Percentiles rank a stretch among this genome's conserved stretches.
Conservation (phyloP, 2,797 vertebrate genomes). For the Poecile montanus region DNA sequence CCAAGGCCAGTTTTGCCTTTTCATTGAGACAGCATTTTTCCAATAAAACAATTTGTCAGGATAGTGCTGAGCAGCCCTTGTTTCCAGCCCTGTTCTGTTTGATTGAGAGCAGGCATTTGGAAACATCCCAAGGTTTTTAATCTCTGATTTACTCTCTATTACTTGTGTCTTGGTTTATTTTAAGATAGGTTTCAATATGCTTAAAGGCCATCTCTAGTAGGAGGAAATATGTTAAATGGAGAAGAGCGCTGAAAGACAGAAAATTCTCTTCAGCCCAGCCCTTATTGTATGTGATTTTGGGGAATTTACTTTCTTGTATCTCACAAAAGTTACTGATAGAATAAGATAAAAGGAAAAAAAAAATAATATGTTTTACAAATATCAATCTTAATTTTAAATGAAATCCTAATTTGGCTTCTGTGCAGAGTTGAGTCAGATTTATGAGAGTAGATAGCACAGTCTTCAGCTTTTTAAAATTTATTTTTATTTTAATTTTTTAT, state of each 20-base stretch:
- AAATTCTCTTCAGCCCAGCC: not conserved
- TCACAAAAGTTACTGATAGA: not conserved
- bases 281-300: not conserved
- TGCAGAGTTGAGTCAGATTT: not conserved
- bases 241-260: not conserved
- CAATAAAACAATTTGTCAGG: not conserved
- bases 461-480: not conserved
- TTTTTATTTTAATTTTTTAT: too few relatives aligned
- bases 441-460: not conserved
- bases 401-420: not conserved
- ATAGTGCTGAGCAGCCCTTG: not conserved
- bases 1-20: not conserved
- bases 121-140: not conserved
- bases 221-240: not conserved
- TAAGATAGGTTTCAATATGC: not conserved
- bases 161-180: not conserved
- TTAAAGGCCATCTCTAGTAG: not conserved
- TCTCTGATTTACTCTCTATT: not conserved
- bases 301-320: not conserved
- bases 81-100: not conserved
- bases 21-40: not conserved
- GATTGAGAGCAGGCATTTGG: not conserved
- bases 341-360: not conserved
- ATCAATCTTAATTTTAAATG: not conserved
- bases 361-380: not conserved